These are phyloP conservation scores for Ctenomys sociabilis DNA, from an alignment of 2,113 vertebrate genomes.

Conservation along the genomic window DNA sequence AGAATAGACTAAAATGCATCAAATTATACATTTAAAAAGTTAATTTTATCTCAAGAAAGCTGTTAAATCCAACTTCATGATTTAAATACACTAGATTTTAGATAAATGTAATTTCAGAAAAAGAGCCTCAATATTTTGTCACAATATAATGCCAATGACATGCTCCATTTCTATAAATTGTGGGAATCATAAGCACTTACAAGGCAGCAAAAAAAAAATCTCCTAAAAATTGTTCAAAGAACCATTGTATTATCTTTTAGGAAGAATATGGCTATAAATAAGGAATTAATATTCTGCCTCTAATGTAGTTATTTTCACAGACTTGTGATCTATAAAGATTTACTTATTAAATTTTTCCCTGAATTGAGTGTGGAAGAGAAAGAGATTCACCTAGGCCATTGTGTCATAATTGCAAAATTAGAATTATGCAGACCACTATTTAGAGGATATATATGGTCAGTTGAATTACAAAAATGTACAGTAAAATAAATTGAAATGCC, in stretches of 20 bases:
- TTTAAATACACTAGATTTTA: conserved; percentile 34
- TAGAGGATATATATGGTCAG: neutral
- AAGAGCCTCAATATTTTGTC: neutral
- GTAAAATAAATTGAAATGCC: conserved; percentile 21
- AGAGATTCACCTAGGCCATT: neutral
- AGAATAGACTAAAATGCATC: neutral
- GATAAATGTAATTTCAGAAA: conserved; percentile 18
- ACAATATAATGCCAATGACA: neutral
- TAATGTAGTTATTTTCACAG: neutral
- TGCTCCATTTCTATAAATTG: neutral
- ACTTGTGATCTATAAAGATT: neutral
- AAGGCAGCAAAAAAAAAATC: neutral
- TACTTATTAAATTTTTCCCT: conserved; percentile 16
- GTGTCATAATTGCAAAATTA: neutral
- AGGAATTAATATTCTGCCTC: neutral
- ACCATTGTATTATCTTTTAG: conserved; percentile 2
- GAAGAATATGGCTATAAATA: neutral
- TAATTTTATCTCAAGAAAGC: conserved; percentile 4
- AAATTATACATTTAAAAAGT: neutral
- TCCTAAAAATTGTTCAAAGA: neutral
- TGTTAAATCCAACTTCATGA: neutral
- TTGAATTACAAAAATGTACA: neutral
- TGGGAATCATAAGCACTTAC: neutral
- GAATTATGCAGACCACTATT: neutral
- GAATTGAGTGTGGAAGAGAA: neutral